Percentiles rank a stretch among this genome's conserved stretches.
phyloP scores from a whole-genome alignment of 2,797 vertebrate species.

The Enteromius thamalakanensis region DNA sequence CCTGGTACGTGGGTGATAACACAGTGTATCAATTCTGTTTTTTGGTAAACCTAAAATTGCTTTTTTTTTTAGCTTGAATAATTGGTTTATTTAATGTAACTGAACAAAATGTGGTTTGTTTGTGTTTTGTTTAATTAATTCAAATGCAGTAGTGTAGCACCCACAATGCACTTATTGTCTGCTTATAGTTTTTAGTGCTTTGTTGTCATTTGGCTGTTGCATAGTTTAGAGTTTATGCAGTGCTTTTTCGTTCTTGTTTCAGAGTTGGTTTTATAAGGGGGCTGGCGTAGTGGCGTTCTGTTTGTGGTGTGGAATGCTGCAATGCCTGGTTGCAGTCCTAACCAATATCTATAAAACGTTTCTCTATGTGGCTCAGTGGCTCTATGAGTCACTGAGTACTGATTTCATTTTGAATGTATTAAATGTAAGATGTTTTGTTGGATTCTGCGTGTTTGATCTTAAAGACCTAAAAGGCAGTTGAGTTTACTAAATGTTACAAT shows the following conservation, averaged over 20 bases:
- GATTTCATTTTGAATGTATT: constrained; percentile 1
- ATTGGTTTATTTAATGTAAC: constrained; percentile 1
- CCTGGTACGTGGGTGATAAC: neutral
- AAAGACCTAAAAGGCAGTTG: neutral
- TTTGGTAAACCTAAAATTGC: neutral
- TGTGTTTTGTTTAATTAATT: constrained; percentile 6
- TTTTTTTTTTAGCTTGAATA: neutral
- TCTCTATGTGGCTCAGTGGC: neutral
- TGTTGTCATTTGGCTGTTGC: constrained; percentile 12
- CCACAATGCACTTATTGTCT: neutral
- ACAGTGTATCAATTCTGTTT: neutral
- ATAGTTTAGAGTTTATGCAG: neutral
- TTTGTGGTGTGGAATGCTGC: constrained; percentile 34
- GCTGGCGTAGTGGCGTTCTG: neutral
- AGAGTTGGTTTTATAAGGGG: constrained; percentile 8
- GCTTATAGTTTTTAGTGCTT: neutral
- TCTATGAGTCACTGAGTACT: constrained; percentile 1
- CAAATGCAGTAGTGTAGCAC: neutral
- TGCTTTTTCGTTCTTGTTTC: constrained; percentile 24
- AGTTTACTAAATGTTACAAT: neutral
- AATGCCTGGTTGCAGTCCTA: constrained; percentile 7
- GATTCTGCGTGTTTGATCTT: neutral
- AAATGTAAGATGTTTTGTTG: neutral
- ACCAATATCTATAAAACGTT: constrained; percentile 25
- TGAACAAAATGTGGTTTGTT: constrained; percentile 5